Evolutionary conservation across 64 coral and sea anemone genomes (phyloP).

Genomic region (Astreopora myriophthalma): DNA sequence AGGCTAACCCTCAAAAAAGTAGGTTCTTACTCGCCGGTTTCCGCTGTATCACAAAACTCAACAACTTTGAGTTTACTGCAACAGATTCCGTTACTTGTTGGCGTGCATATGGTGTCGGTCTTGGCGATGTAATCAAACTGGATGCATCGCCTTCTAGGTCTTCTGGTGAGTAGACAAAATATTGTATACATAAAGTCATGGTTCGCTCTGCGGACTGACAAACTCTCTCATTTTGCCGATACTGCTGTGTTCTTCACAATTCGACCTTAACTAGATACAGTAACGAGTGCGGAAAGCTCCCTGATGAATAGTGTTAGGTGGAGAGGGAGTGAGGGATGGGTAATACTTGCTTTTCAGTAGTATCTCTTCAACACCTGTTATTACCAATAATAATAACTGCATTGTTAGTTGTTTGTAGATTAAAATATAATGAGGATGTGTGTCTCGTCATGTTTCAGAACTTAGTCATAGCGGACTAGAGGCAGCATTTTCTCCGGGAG

Average conservation of each 20-base stretch:
- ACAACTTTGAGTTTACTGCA: background rate
- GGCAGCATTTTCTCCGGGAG: background rate
- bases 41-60: background rate
- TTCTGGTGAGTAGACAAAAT: background rate
- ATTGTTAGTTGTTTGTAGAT: background rate
- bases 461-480: background rate
- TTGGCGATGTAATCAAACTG: slow-evolving; percentile 12
- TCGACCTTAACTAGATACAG: background rate
- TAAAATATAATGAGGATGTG: background rate
- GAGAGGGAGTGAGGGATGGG: background rate
- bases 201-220: background rate
- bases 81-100: background rate
- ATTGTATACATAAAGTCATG: background rate
- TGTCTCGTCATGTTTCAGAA: background rate
- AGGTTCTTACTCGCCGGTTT: too few species aligned
- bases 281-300: background rate
- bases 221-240: background rate
- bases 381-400: background rate
- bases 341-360: too few species aligned
- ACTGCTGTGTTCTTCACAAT: background rate
- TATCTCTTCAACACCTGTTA: too few species aligned
- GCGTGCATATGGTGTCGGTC: background rate
- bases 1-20: too few species aligned
- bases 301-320: background rate
- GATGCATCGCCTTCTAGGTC: background rate